These are phyloP conservation scores for Nyctalus aviator DNA, from an alignment of 2,797 vertebrate species.

Conservation along the genomic window DNA sequence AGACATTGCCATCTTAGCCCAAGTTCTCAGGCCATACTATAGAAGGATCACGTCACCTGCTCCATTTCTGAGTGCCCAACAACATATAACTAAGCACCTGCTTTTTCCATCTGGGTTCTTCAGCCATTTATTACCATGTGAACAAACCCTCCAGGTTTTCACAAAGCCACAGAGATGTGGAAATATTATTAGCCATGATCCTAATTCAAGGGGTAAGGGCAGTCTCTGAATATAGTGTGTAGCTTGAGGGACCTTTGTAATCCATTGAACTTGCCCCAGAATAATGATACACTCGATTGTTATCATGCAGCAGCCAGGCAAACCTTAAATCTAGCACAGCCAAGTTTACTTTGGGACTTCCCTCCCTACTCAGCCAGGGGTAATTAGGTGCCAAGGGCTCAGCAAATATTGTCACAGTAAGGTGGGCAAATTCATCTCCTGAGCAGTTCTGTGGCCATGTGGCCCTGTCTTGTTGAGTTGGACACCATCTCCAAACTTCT, in stretches of 20 bases:
- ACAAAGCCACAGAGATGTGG: background rate
- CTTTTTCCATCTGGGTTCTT: background rate
- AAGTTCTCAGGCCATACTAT: background rate
- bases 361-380: background rate
- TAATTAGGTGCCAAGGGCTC: background rate
- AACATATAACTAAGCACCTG: background rate
- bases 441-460: background rate
- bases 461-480: background rate
- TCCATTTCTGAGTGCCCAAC: background rate
- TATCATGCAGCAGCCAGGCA: background rate
- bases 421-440: background rate
- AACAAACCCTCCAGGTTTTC: conserved; percentile 1
- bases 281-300: background rate
- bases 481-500: background rate
- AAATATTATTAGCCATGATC: background rate
- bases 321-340: too few species aligned
- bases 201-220: background rate
- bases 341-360: background rate
- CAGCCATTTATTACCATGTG: background rate
- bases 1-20: background rate
- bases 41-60: background rate
- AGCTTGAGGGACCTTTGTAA: background rate
- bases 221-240: background rate
- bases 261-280: background rate
- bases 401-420: background rate